These are phyloP conservation scores for Leptonema lineaticorne DNA, from an alignment of 1,140 invertebrate species.

Conservation along the genomic window DNA sequence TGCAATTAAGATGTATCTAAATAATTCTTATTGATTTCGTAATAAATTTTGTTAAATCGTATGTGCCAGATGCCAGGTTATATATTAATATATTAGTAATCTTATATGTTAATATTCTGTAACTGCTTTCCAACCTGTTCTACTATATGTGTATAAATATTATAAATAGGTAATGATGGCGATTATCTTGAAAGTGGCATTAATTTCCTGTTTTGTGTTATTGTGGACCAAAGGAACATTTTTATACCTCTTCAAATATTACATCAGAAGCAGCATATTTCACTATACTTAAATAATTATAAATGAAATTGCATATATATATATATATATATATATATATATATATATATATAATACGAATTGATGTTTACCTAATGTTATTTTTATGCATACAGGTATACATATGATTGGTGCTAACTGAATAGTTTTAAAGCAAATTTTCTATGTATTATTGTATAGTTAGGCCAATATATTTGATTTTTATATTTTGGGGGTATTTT, in stretches of 20 bases:
- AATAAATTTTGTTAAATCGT: too few relatives aligned
- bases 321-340: background rate
- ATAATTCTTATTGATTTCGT: too few relatives aligned
- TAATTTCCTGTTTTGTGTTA: constrained; percentile 29
- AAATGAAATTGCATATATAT: too few relatives aligned
- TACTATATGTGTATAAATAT: background rate
- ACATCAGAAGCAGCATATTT: background rate
- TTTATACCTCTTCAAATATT: constrained; percentile 10
- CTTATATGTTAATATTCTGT: too few relatives aligned
- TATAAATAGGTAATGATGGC: too few relatives aligned
- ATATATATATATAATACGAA: background rate
- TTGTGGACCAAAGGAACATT: constrained; percentile 35
- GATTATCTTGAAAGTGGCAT: too few relatives aligned
- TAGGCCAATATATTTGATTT: constrained; percentile 36
- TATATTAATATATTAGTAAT: too few relatives aligned
- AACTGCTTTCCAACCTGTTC: constrained; percentile 36
- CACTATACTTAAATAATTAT: constrained; percentile 2
- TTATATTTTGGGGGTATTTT: constrained; percentile 33
- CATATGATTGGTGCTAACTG: constrained; percentile 42
- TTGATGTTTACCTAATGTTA: constrained; percentile 31
- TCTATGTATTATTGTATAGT: constrained; percentile 38
- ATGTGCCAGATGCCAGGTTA: too few relatives aligned
- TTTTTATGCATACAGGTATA: constrained; percentile 40
- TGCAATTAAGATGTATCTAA: too few relatives aligned
- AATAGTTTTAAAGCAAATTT: constrained; percentile 42